Conservation (phyloP, 2,797 vertebrate species). For the Labeo calbasu region DNA sequence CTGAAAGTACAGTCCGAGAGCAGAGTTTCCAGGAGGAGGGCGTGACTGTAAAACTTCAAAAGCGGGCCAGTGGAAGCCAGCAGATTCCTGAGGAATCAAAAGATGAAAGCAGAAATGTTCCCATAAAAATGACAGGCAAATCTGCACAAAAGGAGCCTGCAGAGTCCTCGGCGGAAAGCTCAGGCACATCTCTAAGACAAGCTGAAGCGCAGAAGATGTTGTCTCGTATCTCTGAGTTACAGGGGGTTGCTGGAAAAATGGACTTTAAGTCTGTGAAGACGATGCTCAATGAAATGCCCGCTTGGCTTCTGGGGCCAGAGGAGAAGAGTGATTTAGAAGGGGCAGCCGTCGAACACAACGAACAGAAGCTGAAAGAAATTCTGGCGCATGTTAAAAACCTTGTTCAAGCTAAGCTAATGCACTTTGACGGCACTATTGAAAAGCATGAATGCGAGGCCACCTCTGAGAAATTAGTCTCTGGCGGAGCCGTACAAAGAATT, state of each 20-base stretch:
- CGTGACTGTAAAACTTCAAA: constrained; percentile 64
- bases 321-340: constrained; percentile 72
- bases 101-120: constrained; percentile 63
- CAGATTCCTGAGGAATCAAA: constrained; percentile 67
- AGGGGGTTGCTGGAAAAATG: constrained; percentile 72
- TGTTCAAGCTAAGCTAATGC: constrained; percentile 71
- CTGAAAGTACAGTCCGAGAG: constrained; percentile 66
- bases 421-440: constrained; percentile 71
- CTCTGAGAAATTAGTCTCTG: constrained; percentile 66
- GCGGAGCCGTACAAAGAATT: constrained; percentile 69
- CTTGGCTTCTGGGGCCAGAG: constrained; percentile 77
- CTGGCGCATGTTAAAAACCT: constrained; percentile 73
- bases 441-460: constrained; percentile 74
- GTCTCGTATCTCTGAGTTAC: constrained; percentile 78
- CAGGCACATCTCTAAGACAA: constrained; percentile 75
- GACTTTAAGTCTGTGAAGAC: constrained; percentile 76
- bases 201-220: constrained; percentile 79
- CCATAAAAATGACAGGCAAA: constrained; percentile 70
- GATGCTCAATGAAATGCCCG: constrained; percentile 75
- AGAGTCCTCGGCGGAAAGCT: constrained; percentile 68
- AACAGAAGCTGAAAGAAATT: constrained; percentile 74
- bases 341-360: constrained; percentile 67
- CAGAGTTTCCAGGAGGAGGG: constrained; percentile 66
- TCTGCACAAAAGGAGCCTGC: constrained; percentile 69
- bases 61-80: constrained; percentile 66